Evolutionary conservation across 2,113 vertebrate species (phyloP).

Genomic region (Sinocyclocheilus anophthalmus): DNA sequence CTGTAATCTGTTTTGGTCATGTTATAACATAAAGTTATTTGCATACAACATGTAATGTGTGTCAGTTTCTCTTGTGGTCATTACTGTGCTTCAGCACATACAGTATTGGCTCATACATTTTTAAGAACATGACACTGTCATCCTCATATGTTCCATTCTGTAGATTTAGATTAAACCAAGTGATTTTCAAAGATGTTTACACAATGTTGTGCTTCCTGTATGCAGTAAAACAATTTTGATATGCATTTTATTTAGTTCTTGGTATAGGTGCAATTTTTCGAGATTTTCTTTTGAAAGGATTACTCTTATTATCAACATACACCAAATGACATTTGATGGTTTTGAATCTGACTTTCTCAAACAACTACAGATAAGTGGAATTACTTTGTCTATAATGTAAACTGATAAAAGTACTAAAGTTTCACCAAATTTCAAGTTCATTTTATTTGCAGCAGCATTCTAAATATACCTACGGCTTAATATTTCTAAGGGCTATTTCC

Average conservation of each 20-base stretch:
- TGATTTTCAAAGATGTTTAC: not conserved
- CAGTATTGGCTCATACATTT: not conserved
- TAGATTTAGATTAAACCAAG: not conserved
- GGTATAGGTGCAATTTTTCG: not conserved
- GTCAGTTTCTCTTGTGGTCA: not conserved
- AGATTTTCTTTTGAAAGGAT: not conserved
- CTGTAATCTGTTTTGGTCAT: slow-evolving; percentile 25
- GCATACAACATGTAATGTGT: not conserved
- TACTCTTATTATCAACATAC: not conserved
- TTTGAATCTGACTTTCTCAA: not conserved
- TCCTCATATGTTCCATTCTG: not conserved
- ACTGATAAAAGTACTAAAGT: not conserved
- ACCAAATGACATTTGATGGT: not conserved
- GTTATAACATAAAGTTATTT: slow-evolving; percentile 38
- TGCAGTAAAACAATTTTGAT: too few species aligned
- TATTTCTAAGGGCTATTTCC: not conserved
- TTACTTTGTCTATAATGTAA: not conserved
- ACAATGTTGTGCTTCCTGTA: not conserved
- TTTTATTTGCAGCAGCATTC: not conserved
- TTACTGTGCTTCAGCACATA: not conserved
- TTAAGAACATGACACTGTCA: not conserved
- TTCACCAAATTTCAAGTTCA: not conserved
- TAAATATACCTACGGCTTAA: not conserved
- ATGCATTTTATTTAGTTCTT: too few species aligned
- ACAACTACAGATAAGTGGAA: not conserved